phyloP scores from a whole-genome alignment of 2,113 vertebrate genomes.

The Corythoichthys intestinalis region DNA sequence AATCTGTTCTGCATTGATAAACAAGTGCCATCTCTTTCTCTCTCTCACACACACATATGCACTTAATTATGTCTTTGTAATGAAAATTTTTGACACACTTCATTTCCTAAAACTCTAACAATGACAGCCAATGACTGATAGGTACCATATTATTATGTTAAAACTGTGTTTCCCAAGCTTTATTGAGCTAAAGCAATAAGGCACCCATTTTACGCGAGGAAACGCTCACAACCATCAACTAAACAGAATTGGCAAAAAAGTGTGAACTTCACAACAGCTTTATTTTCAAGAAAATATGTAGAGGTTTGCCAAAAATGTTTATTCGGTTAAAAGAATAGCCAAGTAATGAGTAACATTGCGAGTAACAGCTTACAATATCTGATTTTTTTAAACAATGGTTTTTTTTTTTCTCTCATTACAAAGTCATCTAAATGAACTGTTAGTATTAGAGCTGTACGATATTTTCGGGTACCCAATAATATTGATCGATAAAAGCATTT shows the following conservation, averaged over 20 bases:
- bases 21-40: background rate
- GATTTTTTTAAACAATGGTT: no score
- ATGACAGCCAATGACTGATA: background rate
- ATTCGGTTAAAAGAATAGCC: no score
- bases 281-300: no score
- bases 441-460: no score
- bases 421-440: no score
- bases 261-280: background rate
- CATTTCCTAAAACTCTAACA: constrained; percentile 1
- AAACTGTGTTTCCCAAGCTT: background rate
- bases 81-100: background rate
- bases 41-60: no score
- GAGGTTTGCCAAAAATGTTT: no score
- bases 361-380: no score
- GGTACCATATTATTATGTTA: background rate
- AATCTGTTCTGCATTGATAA: constrained; percentile 1
- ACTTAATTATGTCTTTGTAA: background rate
- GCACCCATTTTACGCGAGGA: background rate
- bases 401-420: no score
- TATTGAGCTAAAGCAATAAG: background rate
- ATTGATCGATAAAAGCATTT: no score
- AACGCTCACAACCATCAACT: background rate
- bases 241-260: background rate
- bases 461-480: no score
- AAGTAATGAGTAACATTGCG: no score